phyloP scores from a whole-genome alignment of 1,140 invertebrate species.

The Musca vetustissima region DNA sequence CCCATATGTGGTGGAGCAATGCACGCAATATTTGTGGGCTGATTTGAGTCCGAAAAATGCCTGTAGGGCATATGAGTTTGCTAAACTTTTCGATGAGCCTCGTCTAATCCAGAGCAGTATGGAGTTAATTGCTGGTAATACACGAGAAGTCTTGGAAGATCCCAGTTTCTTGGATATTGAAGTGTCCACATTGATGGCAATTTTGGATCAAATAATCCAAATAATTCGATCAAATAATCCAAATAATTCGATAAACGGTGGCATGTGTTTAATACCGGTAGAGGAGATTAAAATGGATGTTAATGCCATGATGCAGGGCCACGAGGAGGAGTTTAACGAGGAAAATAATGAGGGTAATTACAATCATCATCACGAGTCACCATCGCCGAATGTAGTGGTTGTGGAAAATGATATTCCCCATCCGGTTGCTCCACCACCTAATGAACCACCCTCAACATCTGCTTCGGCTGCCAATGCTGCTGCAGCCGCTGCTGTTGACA shows the following conservation, averaged over 20 bases:
- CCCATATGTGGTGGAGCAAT: constrained; percentile 76
- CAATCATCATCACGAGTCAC: background rate
- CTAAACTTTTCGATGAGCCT: constrained; percentile 79
- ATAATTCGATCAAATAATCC: constrained; percentile 60
- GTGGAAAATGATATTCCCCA: constrained; percentile 43
- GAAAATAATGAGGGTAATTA: constrained; percentile 1
- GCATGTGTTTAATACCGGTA: constrained; percentile 21
- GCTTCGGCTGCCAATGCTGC: background rate
- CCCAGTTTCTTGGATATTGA: constrained; percentile 76
- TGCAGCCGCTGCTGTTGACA: constrained; percentile 22
- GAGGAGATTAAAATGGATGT: constrained; percentile 54
- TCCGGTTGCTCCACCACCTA: constrained; percentile 11
- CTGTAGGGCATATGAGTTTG: constrained; percentile 82
- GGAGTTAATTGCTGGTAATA: constrained; percentile 74
- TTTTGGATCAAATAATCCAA: constrained; percentile 72
- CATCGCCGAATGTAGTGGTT: constrained; percentile 37
- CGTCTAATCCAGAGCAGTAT: constrained; percentile 78
- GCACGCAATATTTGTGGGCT: constrained; percentile 77
- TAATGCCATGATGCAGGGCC: constrained; percentile 46
- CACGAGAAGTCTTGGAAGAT: constrained; percentile 72
- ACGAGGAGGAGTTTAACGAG: constrained; percentile 35
- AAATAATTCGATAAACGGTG: background rate
- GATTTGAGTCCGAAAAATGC: constrained; percentile 78
- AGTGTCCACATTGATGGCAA: constrained; percentile 69
- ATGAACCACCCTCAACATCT: background rate